Conservation (phyloP, 2,113 vertebrate genomes). For the Oreochromis tanganicae region DNA sequence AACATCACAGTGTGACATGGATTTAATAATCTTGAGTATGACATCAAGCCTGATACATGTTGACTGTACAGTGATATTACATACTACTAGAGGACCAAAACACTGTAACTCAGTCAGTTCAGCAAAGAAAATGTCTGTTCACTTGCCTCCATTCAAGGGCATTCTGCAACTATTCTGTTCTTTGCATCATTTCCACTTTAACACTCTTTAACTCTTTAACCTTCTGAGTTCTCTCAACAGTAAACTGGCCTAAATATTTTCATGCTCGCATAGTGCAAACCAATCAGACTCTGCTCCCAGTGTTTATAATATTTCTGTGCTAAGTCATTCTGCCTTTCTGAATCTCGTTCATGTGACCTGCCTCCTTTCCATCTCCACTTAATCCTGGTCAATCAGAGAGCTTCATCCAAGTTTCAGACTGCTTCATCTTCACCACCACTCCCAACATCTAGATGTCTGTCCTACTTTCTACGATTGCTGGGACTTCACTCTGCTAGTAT, state of each 20-base stretch:
- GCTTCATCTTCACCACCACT: not conserved
- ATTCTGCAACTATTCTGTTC: not conserved
- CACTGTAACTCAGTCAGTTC: not conserved
- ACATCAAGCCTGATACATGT: not conserved
- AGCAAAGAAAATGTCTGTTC: not conserved
- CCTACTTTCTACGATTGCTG: not conserved
- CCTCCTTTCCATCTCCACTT: not conserved
- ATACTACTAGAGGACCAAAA: not conserved
- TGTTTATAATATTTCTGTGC: not conserved
- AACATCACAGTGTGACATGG: not conserved
- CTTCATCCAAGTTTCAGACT: not conserved
- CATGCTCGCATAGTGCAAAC: not conserved
- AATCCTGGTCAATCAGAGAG: not conserved
- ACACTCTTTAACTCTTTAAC: not conserved
- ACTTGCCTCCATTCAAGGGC: rapidly evolving
- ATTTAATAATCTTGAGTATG: not conserved
- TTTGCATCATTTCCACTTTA: not conserved
- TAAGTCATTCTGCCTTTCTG: not conserved
- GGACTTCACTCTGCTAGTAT: not conserved
- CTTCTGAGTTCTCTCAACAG: not conserved
- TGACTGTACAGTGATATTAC: not conserved
- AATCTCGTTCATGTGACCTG: not conserved
- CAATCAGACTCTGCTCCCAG: not conserved
- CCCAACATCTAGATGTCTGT: not conserved
- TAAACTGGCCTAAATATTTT: rapidly evolving